phyloP scores from a whole-genome alignment of 2,888 invertebrate species.

The Kuschelorhynchus macadamiae region DNA sequence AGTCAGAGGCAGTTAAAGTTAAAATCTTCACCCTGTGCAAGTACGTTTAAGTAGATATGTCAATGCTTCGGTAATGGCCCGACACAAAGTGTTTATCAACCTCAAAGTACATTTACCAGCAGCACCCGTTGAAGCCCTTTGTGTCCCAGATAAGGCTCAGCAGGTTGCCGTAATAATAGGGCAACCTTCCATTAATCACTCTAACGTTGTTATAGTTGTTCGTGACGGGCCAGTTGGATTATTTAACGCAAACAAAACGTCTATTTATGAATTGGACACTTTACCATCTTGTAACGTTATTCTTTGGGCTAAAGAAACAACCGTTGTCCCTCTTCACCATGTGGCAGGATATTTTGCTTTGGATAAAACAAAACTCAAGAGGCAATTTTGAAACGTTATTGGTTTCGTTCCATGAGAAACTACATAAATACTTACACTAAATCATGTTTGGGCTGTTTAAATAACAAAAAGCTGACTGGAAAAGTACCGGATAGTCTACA shows the following conservation, averaged over 20 bases:
- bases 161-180: background rate
- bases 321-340: background rate
- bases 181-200: background rate
- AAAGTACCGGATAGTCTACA: too few species aligned
- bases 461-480: too few species aligned
- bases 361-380: too few species aligned
- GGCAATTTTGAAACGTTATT: too few species aligned
- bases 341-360: too few species aligned
- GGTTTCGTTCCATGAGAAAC: too few species aligned
- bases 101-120: background rate
- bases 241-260: background rate
- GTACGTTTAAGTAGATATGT: background rate
- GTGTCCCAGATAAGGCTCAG: background rate
- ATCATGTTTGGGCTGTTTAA: too few species aligned
- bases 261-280: background rate
- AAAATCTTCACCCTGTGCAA: background rate
- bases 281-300: background rate
- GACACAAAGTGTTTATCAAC: background rate
- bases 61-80: background rate
- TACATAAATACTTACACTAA: too few species aligned
- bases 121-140: background rate
- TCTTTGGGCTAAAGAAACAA: conserved; percentile 1
- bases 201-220: background rate
- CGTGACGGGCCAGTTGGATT: background rate
- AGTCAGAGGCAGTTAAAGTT: background rate